Evolutionary conservation across 2,797 vertebrate genomes (phyloP).

Genomic region (Psittacula echo): DNA sequence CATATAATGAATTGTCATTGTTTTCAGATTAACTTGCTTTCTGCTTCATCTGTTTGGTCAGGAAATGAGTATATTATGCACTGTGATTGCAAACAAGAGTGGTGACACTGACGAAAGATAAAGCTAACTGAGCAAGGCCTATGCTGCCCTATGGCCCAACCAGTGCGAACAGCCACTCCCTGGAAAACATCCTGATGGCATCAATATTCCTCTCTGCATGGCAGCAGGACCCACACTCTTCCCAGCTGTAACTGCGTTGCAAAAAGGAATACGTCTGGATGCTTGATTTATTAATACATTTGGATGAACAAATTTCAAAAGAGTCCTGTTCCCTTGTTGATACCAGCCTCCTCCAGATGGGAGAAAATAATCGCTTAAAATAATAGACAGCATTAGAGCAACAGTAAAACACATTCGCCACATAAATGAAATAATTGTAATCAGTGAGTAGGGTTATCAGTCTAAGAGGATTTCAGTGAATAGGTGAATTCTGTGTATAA

Average conservation of each 20-base stretch:
- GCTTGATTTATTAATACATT: neutral
- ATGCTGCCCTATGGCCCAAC: neutral
- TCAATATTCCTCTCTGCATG: neutral
- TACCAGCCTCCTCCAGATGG: constrained; percentile 50
- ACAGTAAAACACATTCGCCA: constrained; percentile 66
- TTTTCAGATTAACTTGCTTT: neutral
- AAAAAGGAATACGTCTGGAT: neutral
- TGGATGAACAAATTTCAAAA: neutral
- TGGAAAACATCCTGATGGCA: neutral
- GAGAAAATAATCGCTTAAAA: constrained; percentile 55
- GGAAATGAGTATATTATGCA: neutral
- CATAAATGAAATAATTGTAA: constrained; percentile 74
- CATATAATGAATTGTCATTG: rapidly evolving
- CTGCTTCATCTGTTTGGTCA: neutral
- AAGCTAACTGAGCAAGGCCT: neutral
- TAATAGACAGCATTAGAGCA: constrained; percentile 47
- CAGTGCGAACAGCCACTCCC: neutral
- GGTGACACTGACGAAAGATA: neutral
- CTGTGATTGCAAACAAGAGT: neutral
- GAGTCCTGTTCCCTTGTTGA: constrained; percentile 24
- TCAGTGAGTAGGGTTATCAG: constrained; percentile 68
- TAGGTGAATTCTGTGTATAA: constrained; percentile 71
- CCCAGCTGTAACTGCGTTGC: neutral
- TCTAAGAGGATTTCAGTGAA: constrained; percentile 67
- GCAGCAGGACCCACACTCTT: neutral